Conservation (phyloP, 2,888 invertebrate species). For the Scaptomyza polygonia region DNA sequence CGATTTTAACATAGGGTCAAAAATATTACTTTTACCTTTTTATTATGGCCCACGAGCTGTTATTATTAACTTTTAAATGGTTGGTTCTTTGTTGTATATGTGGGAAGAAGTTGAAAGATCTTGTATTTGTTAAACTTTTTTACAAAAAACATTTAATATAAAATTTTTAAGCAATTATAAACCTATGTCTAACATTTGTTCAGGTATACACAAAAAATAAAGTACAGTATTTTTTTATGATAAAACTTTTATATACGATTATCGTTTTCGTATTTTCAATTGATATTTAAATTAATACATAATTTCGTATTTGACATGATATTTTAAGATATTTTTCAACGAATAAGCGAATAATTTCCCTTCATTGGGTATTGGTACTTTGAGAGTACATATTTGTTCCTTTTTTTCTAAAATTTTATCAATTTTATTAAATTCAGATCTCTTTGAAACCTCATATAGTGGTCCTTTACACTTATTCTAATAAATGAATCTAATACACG, state of each 20-base stretch:
- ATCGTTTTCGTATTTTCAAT: constrained; percentile 12
- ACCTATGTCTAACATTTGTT: constrained; percentile 32
- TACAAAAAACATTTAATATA: constrained; percentile 29
- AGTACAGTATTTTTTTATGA: constrained; percentile 22
- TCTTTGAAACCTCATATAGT: constrained; percentile 32
- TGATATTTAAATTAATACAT: constrained; percentile 14
- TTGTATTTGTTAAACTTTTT: constrained; percentile 32
- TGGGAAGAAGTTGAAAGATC: background rate
- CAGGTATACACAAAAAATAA: constrained; percentile 30
- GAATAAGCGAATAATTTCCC: constrained; percentile 11
- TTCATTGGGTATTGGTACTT: constrained; percentile 19
- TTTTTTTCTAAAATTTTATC: too few species aligned
- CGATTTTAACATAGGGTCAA: background rate
- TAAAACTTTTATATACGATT: constrained; percentile 6
- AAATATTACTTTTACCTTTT: too few species aligned
- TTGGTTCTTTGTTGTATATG: background rate
- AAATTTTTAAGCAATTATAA: constrained; percentile 22
- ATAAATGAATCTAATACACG: constrained; percentile 35
- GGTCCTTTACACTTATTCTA: constrained; percentile 38
- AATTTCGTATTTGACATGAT: constrained; percentile 12
- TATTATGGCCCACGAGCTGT: background rate
- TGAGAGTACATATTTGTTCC: too few species aligned
- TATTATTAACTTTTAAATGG: background rate
- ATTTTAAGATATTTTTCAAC: background rate
- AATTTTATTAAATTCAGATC: constrained; percentile 28